phyloP scores from a whole-genome alignment of 2,888 invertebrate species.

The Atherix ibis region DNA sequence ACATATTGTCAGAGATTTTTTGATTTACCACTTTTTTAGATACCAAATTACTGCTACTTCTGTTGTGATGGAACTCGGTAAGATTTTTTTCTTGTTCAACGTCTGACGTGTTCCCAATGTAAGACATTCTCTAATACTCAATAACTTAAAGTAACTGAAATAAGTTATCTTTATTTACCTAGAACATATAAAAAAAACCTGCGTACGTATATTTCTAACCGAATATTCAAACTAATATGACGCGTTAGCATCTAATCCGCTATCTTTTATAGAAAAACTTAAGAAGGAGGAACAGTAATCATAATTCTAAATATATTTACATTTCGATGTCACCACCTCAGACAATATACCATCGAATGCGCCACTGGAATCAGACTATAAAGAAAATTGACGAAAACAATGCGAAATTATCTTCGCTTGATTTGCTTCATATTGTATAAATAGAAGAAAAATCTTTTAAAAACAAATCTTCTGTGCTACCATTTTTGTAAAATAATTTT shows the following conservation, averaged over 20 bases:
- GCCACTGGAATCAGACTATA: slow-evolving; percentile 8
- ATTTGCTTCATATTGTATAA: slow-evolving; percentile 4
- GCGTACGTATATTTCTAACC: slow-evolving; percentile 7
- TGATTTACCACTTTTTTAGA: slow-evolving; percentile 21
- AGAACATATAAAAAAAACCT: slow-evolving; percentile 5
- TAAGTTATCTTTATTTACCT: slow-evolving; percentile 1
- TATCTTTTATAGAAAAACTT: slow-evolving; percentile 12
- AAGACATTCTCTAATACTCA: slow-evolving; percentile 24
- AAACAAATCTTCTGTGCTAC: slow-evolving; percentile 4
- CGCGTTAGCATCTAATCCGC: slow-evolving; percentile 1
- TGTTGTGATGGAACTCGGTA: slow-evolving; percentile 13
- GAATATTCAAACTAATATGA: slow-evolving; percentile 9
- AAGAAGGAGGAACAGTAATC: too few relatives aligned
- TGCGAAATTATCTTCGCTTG: slow-evolving; percentile 10
- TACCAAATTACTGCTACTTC: slow-evolving; percentile 12
- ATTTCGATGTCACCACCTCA: too few relatives aligned
- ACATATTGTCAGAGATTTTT: slow-evolving; percentile 28
- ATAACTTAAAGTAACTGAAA: neutral
- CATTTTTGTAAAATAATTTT: slow-evolving; percentile 5
- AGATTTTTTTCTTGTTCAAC: slow-evolving; percentile 28
- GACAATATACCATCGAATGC: slow-evolving; percentile 10
- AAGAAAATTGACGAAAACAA: slow-evolving; percentile 7
- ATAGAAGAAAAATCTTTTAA: neutral
- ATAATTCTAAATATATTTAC: too few relatives aligned
- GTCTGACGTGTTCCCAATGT: slow-evolving; percentile 29